These are phyloP conservation scores for Thera obeliscata DNA, from an alignment of 2,888 invertebrate genomes.

Conservation along the genomic window DNA sequence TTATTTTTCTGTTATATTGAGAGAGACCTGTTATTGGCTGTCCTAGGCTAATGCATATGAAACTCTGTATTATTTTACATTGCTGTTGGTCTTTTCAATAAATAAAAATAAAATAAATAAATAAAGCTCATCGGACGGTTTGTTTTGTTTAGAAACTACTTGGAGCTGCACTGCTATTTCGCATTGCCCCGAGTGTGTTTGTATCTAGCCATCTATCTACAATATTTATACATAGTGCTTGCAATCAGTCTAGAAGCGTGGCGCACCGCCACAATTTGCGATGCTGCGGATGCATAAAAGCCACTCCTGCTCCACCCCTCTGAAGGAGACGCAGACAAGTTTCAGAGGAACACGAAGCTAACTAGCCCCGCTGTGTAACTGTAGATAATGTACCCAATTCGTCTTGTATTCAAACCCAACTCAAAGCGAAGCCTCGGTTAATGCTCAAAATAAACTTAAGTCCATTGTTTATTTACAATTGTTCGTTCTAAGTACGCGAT, in stretches of 20 bases:
- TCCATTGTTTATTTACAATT: constrained; percentile 56
- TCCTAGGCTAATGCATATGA: too few species aligned
- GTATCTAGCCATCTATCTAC: constrained; percentile 35
- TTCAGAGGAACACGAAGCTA: constrained; percentile 63
- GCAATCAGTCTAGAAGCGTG: constrained; percentile 64
- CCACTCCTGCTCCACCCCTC: constrained; percentile 55
- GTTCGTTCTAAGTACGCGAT: constrained; percentile 45
- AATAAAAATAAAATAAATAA: too few species aligned
- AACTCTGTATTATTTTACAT: too few species aligned
- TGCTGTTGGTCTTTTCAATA: too few species aligned
- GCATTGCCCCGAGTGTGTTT: constrained; percentile 41
- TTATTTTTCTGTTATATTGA: too few species aligned
- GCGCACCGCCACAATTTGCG: constrained; percentile 65
- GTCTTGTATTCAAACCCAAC: constrained; percentile 65
- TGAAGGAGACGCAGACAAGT: constrained; percentile 65
- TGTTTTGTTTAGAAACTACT: constrained; percentile 49
- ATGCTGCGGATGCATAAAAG: constrained; percentile 64
- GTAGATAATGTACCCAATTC: constrained; percentile 69
- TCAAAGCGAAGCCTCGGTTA: constrained; percentile 50
- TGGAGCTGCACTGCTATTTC: constrained; percentile 46
- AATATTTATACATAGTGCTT: constrained; percentile 46
- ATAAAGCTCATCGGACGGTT: constrained; percentile 31
- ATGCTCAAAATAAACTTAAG: constrained; percentile 57
- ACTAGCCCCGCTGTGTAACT: constrained; percentile 64
- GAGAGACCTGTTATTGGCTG: too few species aligned